A percentile compares a stretch with the other conserved stretches of the same genome.
Conservation (phyloP, 2,113 vertebrate species). For the Forbesichthys papilliferus region DNA sequence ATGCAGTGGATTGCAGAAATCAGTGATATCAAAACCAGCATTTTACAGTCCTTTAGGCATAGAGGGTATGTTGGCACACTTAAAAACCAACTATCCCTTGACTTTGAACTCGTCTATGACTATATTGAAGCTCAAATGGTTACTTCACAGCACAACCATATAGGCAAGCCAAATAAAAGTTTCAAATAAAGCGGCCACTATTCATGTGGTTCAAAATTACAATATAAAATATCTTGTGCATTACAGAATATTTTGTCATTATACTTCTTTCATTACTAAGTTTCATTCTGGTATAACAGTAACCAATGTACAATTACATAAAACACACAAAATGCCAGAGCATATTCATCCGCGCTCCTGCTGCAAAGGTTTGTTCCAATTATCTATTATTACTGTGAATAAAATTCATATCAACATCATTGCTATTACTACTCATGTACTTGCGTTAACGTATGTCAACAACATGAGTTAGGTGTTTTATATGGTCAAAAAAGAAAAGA, state of each 20-base stretch:
- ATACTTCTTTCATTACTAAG: conserved; percentile 48
- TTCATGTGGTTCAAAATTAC: conserved; percentile 59
- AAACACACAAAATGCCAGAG: conserved; percentile 72
- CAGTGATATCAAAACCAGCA: conserved; percentile 52
- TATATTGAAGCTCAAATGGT: conserved; percentile 57
- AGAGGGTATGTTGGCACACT: conserved; percentile 54
- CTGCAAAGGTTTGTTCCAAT: conserved; percentile 40
- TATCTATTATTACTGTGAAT: conserved; percentile 69
- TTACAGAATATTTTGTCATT: conserved; percentile 69
- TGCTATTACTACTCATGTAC: conserved; percentile 58
- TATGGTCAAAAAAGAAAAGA: conserved; percentile 64
- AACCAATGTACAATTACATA: conserved; percentile 72
- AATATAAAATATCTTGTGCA: conserved; percentile 77
- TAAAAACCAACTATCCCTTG: conserved; percentile 42
- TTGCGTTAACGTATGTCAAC: conserved; percentile 66
- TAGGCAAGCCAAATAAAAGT: conserved; percentile 64
- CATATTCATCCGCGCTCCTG: conserved; percentile 43
- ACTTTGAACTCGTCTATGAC: conserved; percentile 37
- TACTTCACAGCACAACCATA: conserved; percentile 68
- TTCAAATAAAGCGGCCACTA: conserved; percentile 64
- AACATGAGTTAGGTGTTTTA: conserved; percentile 69
- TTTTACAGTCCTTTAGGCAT: conserved; percentile 55
- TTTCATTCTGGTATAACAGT: conserved; percentile 67
- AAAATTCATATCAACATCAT: conserved; percentile 59
- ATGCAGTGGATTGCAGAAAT: conserved; percentile 64